These are phyloP conservation scores for Gnatocerus cornutus DNA, from an alignment of 2,888 invertebrate species.

Conservation along the genomic window DNA sequence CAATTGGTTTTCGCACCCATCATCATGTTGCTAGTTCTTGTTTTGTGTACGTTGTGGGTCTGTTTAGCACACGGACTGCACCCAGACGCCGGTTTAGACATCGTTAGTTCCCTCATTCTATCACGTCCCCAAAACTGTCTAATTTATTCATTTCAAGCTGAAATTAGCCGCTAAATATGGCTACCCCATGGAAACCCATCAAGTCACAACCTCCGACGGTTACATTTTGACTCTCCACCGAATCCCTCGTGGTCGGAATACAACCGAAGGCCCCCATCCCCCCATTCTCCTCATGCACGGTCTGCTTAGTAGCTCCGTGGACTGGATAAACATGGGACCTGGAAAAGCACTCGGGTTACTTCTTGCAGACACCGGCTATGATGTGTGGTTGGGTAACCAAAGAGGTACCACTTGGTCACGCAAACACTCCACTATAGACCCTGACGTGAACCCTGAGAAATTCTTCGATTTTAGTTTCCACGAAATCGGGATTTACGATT, in stretches of 20 bases:
- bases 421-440: slow-evolving; percentile 56
- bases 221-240: background rate
- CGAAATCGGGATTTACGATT: slow-evolving; percentile 84
- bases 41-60: background rate
- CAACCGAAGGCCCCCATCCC: background rate
- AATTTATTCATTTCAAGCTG: slow-evolving; percentile 17
- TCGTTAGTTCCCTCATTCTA: slow-evolving; percentile 41
- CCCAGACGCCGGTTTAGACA: slow-evolving; percentile 29
- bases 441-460: slow-evolving; percentile 67
- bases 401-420: slow-evolving; percentile 59
- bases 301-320: background rate
- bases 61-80: background rate
- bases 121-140: background rate
- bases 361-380: slow-evolving; percentile 63
- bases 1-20: background rate
- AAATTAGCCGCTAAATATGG: slow-evolving; percentile 11
- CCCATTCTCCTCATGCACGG: background rate
- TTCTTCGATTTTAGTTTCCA: slow-evolving; percentile 81
- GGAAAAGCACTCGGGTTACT: slow-evolving; percentile 47
- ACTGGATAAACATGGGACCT: background rate
- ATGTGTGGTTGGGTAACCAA: slow-evolving; percentile 63
- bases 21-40: background rate
- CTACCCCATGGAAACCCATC: background rate
- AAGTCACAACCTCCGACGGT: background rate
- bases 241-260: background rate